These are phyloP conservation scores for Petrocephalus sullivani DNA, from an alignment of 2,797 vertebrate genomes.

Conservation along the genomic window DNA sequence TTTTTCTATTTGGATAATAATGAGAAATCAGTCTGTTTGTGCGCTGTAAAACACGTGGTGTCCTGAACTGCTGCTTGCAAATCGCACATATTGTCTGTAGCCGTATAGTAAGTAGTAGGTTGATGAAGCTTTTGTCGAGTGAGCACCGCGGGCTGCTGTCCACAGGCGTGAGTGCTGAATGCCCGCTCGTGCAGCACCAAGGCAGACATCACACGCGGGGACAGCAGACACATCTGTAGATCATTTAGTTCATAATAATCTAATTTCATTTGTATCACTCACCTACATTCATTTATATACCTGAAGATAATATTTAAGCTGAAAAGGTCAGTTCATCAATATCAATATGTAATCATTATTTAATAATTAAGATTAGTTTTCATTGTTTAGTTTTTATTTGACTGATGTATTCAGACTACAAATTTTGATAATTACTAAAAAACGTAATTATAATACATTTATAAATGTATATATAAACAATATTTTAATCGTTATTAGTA, in stretches of 20 bases:
- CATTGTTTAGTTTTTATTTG: background rate
- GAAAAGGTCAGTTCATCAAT: background rate
- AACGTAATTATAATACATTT: background rate
- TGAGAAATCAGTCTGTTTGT: background rate
- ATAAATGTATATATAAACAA: background rate
- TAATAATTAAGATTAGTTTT: background rate
- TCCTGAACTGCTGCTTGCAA: background rate
- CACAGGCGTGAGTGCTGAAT: slow-evolving; percentile 22
- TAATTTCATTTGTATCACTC: background rate
- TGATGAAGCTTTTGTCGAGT: background rate
- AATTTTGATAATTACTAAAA: background rate
- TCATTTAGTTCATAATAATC: background rate
- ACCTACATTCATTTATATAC: background rate
- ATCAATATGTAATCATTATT: background rate
- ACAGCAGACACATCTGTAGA: background rate
- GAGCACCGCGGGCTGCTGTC: slow-evolving; percentile 19
- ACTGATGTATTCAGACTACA: background rate
- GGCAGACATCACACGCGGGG: background rate
- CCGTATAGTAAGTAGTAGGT: background rate
- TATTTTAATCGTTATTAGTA: background rate
- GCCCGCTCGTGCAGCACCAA: background rate
- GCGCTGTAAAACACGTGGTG: background rate
- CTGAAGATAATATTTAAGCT: background rate
- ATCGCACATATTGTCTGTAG: background rate
- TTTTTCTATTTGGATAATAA: slow-evolving; percentile 4